A percentile compares a stretch with the other conserved stretches of the same genome.
phyloP scores from a whole-genome alignment of 1,140 invertebrate genomes.

The Zaprionus vittiger region DNA sequence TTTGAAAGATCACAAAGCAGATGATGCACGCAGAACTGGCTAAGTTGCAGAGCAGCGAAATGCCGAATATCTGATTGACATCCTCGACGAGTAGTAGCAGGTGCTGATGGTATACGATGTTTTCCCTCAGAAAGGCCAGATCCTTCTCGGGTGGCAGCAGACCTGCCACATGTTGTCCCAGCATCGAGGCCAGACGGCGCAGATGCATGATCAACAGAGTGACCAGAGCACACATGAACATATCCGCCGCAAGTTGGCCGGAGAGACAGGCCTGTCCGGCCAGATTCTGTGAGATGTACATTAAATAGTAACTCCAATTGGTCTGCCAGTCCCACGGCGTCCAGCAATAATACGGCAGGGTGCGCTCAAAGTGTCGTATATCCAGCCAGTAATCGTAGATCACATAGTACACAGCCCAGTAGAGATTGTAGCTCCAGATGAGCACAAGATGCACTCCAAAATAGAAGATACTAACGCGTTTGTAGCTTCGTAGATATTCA shows the following conservation, averaged over 20 bases:
- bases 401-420: conserved; percentile 64
- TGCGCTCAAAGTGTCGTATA: conserved; percentile 41
- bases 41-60: conserved; percentile 68
- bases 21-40: conserved; percentile 68
- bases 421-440: conserved; percentile 75
- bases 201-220: conserved; percentile 76
- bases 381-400: conserved; percentile 66
- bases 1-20: conserved; percentile 75
- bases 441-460: conserved; percentile 60
- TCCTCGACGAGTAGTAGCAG: conserved; percentile 51
- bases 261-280: conserved; percentile 64
- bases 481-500: conserved; percentile 36
- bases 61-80: conserved; percentile 67
- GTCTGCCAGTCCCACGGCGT: conserved; percentile 69
- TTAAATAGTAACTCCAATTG: conserved; percentile 61
- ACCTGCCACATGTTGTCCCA: conserved; percentile 50
- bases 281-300: conserved; percentile 63
- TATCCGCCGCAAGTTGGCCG: conserved; percentile 66
- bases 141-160: conserved; percentile 26
- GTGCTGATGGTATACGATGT: conserved; percentile 63
- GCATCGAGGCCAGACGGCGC: conserved; percentile 30
- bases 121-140: conserved; percentile 48
- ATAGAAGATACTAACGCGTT: conserved; percentile 55
- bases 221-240: conserved; percentile 67
- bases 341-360: conserved; percentile 72